These are phyloP conservation scores for Acanthosepion esculentum DNA, from an alignment of 2,888 invertebrate species.

Conservation along the genomic window DNA sequence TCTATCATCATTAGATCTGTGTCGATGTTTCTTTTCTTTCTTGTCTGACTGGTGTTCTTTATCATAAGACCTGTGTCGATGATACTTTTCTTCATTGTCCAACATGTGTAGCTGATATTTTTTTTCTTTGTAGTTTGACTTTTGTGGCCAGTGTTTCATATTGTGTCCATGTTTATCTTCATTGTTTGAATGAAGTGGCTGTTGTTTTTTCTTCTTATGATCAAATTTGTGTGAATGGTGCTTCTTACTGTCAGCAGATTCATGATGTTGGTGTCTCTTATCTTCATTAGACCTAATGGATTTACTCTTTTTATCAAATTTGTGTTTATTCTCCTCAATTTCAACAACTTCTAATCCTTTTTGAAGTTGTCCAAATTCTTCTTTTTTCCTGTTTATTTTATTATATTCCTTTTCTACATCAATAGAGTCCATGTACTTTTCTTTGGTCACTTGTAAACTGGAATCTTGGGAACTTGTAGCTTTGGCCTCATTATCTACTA, in stretches of 20 bases:
- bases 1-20: too few relatives aligned
- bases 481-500: neutral
- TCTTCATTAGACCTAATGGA: neutral
- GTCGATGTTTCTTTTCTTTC: too few relatives aligned
- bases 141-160: too few relatives aligned
- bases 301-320: neutral
- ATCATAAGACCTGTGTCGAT: neutral
- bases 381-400: neutral
- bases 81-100: too few relatives aligned
- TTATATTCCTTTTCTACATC: neutral
- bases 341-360: neutral
- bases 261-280: neutral
- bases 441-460: neutral
- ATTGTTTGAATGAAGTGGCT: too few relatives aligned
- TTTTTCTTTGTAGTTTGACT: too few relatives aligned
- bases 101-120: too few relatives aligned
- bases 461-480: neutral
- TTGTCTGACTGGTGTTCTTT: too few relatives aligned
- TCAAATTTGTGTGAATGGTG: neutral
- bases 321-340: neutral
- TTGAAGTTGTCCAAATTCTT: neutral
- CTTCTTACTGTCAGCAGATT: neutral
- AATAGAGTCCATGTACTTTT: neutral
- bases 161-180: too few relatives aligned
- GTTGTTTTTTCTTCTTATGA: too few relatives aligned